Evolutionary conservation across 2,113 vertebrate species (phyloP).

Genomic region (Ifrita kowaldi): DNA sequence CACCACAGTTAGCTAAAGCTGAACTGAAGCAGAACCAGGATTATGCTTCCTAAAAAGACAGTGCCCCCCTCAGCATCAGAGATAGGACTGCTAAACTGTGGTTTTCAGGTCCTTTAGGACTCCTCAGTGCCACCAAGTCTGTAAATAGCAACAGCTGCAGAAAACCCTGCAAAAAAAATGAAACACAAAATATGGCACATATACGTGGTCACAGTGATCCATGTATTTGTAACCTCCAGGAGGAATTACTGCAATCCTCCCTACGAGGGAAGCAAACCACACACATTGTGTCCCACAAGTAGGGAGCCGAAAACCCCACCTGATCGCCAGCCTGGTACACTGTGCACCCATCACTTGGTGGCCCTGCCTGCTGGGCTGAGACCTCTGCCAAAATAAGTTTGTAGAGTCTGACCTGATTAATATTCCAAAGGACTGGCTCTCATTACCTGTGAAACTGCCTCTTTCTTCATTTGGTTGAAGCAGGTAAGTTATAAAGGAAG

Average conservation of each 20-base stretch:
- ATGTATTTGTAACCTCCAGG: background rate
- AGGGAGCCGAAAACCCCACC: background rate
- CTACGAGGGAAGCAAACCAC: background rate
- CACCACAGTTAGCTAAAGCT: background rate
- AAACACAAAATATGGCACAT: background rate
- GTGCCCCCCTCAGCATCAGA: background rate
- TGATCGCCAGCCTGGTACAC: background rate
- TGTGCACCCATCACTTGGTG: no score
- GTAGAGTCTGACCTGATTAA: background rate
- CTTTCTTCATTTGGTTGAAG: background rate
- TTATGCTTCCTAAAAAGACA: background rate
- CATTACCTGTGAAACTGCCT: background rate
- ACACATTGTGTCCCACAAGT: accelerated
- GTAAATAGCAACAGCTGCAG: background rate
- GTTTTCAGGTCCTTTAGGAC: background rate
- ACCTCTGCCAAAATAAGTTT: background rate
- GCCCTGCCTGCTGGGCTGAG: background rate
- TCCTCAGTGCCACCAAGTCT: background rate
- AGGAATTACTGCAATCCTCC: background rate
- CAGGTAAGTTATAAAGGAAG: background rate
- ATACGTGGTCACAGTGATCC: background rate
- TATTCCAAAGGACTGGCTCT: background rate
- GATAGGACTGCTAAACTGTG: background rate
- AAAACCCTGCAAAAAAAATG: accelerated
- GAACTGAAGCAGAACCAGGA: background rate